phyloP scores from a whole-genome alignment of 1,140 invertebrate species.

The Anastatus disparis region DNA sequence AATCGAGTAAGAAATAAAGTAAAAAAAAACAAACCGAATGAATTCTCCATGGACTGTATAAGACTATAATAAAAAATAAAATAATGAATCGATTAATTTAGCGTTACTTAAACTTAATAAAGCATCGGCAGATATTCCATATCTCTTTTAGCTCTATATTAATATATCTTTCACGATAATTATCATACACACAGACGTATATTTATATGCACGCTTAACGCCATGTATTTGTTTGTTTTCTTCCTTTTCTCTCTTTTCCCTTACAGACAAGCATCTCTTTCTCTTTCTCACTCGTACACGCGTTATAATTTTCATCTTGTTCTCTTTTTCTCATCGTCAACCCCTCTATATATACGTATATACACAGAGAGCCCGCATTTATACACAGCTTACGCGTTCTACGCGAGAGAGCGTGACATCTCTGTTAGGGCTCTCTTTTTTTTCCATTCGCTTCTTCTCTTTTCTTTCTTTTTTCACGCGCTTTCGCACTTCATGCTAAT shows the following conservation, averaged over 20 bases:
- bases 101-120: too few relatives aligned
- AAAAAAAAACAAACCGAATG: too few relatives aligned
- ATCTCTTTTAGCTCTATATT: too few relatives aligned
- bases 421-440: conserved; percentile 18
- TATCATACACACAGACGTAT: background rate
- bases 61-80: too few relatives aligned
- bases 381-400: background rate
- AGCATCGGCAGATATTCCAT: too few relatives aligned
- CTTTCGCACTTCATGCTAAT: conserved; percentile 50
- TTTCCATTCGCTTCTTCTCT: conserved; percentile 17
- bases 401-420: background rate
- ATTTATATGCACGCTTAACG: conserved; percentile 3
- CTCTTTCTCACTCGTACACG: background rate
- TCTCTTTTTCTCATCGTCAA: conserved; percentile 9
- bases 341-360: too few relatives aligned
- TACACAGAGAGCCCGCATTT: conserved; percentile 28
- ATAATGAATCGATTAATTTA: too few relatives aligned
- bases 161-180: conserved; percentile 13
- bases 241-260: conserved; percentile 30
- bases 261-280: conserved; percentile 11
- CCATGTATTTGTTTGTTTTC: conserved; percentile 23
- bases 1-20: too few relatives aligned
- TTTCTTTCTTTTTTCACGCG: conserved; percentile 40
- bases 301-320: background rate
- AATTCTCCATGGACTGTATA: too few relatives aligned